Base-by-base conservation (phyloP, 2,797 vertebrate genomes). In the Iguana delicatissima region DNA sequence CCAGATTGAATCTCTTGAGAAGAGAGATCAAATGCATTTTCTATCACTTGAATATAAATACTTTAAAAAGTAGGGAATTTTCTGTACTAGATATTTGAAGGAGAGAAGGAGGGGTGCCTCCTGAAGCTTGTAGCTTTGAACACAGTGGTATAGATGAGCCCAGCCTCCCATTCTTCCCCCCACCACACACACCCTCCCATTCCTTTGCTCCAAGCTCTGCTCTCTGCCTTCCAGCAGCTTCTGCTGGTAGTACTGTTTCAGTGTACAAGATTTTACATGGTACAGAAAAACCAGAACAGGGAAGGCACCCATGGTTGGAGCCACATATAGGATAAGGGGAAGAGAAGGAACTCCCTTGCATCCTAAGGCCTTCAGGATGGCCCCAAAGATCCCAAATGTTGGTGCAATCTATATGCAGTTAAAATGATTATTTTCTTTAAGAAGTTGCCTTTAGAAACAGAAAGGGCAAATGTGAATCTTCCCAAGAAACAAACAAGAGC, bases 1-100 rank as follows among this genome's bases (percentile, higher is more conserved):
- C 77, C 1, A 3, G 29, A 90, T 80, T 1, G 9, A 93, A 76
- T 6, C 0, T 1, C 80, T 24, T n/a, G 84, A 35, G 18, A 90
- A 94, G 69, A 82, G n/a, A 24, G 6, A 95, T 89, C 82, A 94
- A 93, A 95, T 90, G 10, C 10, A 84, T 87, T 80, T 76, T 73
- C 24, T 74, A 84, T 29, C 32, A 7, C 62, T 6, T 29, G 55
- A 89, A 80, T 1, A 87, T 38, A 89, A 89, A 50, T 46, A 69
- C 79, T 93, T 92, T 22, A 85, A 82, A 92, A 92, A 88, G 32
- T 0, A 26, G 89, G 81, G 67, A 73, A 84, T 89, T 89, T 80
- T 32, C 85, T 89, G 85, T 38, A 57, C 72, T 67, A 83, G 55
- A 55, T 52, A 69, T 24, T 69, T 84, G 80, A 80, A 84, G 64